A percentile compares a stretch with the other conserved stretches of the same genome.
Conservation (phyloP, 2,888 invertebrate genomes). For the Anoncus sp. region DNA sequence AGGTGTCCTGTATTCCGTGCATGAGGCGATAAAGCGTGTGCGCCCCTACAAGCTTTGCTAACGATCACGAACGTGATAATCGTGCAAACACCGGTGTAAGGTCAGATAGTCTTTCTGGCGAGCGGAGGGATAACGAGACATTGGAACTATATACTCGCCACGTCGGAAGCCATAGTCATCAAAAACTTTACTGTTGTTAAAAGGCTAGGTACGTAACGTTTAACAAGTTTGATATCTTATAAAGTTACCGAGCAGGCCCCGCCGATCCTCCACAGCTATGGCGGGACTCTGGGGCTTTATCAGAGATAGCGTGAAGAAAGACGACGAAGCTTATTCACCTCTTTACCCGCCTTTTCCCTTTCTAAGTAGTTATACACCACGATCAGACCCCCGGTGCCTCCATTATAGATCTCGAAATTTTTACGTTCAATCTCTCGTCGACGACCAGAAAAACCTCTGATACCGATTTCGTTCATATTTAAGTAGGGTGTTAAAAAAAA, state of each 20-base stretch:
- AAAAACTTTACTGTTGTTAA: conserved; percentile 57
- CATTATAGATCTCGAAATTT: not conserved
- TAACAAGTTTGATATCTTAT: conserved; percentile 58
- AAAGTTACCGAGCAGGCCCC: conserved; percentile 34
- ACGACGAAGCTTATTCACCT: conserved; percentile 1
- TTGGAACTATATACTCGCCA: conserved; percentile 14
- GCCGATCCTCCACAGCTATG: conserved; percentile 3
- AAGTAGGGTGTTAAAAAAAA: no score
- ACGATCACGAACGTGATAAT: conserved; percentile 43
- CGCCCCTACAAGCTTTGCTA: not conserved
- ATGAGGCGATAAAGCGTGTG: conserved; percentile 43
- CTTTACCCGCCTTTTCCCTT: not conserved
- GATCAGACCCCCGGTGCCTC: not conserved
- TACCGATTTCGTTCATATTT: no score
- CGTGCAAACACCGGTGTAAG: not conserved
- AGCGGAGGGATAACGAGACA: conserved; percentile 12
- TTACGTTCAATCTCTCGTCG: no score
- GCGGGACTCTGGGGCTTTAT: conserved; percentile 15
- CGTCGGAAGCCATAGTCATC: conserved; percentile 33
- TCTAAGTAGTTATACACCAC: not conserved
- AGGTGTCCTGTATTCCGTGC: conserved; percentile 18
- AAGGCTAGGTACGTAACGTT: conserved; percentile 53
- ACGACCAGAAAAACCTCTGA: no score
- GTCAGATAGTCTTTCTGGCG: conserved; percentile 20
- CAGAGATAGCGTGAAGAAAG: conserved; percentile 22